Base-by-base conservation (phyloP, 2,797 vertebrate genomes). In the Eremophila alpestris region DNA sequence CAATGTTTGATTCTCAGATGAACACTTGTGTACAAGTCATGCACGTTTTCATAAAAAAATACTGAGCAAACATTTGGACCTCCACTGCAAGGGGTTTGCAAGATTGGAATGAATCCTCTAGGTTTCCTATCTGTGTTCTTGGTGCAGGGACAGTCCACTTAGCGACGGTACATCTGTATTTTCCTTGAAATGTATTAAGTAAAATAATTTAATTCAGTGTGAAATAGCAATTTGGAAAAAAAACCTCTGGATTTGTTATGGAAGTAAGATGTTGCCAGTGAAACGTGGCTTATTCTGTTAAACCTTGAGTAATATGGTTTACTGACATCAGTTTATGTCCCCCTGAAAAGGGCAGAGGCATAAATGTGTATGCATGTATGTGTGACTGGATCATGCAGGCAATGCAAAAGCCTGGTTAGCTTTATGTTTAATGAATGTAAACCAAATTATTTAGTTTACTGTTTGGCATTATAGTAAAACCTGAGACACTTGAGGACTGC, bases 401-500 rank as follows among this genome's bases (percentile, higher is more conserved):
- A 0, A 16, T n/a, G 11, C n/a, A 69, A 67, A 70, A 32, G 75
- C 76, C 84, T 80, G 71, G 51, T 55, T 70, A 49, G 85, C 89
- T 91, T 85, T 89, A 85, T 65, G 71, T 64, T 70, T 34, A 58
- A 71, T 16, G 68, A 77, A 68, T 46, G 83, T 89, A 83, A 67
- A 90, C 64, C 46, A 68, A 52, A 60, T 79, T 21, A 52, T 23
- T 70, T 46, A 89, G 89, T 83, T 89, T 68, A 73, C 75, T 90
- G 51, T 68, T 81, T 36, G 82, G 84, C 41, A 3, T 88, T 87
- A 45, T 45, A 59, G 62, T 70, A 67, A 59, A 85, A 87, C 75
- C 75, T 52, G 87, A 93, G 82, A 52, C 82, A 80, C 92, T 94
- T 90, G 90, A 90, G 85, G 87, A 93, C 87, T 58, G 84, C 79